Evolutionary conservation across 2,888 invertebrate genomes (phyloP).

Genomic region (Sclerodermus sp.): DNA sequence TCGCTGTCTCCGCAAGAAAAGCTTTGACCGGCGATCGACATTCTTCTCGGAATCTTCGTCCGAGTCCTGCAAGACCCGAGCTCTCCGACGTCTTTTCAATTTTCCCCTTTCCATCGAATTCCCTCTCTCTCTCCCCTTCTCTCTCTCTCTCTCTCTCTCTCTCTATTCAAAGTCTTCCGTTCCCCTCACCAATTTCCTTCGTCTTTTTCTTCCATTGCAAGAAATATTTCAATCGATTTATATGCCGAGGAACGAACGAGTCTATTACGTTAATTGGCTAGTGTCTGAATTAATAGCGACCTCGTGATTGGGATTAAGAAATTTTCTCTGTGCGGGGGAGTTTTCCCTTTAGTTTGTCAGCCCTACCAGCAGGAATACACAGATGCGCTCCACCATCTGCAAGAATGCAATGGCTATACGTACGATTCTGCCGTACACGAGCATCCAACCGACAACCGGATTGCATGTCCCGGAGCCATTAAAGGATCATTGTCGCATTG

Average conservation of each 20-base stretch:
- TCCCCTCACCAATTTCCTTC: neutral
- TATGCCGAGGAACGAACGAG: no score
- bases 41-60: slow-evolving; percentile 27
- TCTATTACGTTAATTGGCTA: no score
- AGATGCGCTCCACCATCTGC: neutral
- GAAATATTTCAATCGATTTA: no score
- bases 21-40: slow-evolving; percentile 19
- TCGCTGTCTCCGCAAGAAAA: slow-evolving; percentile 18
- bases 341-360: no score
- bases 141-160: neutral
- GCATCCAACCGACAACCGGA: neutral
- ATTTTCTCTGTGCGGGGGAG: no score
- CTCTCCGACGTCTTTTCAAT: neutral
- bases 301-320: no score
- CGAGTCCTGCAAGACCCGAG: neutral
- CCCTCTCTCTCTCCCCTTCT: neutral
- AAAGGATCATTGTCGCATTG: slow-evolving; percentile 29
- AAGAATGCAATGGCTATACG: neutral
- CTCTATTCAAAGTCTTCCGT: neutral
- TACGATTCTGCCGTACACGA: neutral
- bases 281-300: no score
- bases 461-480: slow-evolving; percentile 27
- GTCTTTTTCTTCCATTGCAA: no score
- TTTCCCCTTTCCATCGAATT: neutral
- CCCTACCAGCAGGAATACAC: no score